These are phyloP conservation scores for Hyperoodon ampullatus DNA, from an alignment of 2,113 vertebrate species.

Conservation along the genomic window DNA sequence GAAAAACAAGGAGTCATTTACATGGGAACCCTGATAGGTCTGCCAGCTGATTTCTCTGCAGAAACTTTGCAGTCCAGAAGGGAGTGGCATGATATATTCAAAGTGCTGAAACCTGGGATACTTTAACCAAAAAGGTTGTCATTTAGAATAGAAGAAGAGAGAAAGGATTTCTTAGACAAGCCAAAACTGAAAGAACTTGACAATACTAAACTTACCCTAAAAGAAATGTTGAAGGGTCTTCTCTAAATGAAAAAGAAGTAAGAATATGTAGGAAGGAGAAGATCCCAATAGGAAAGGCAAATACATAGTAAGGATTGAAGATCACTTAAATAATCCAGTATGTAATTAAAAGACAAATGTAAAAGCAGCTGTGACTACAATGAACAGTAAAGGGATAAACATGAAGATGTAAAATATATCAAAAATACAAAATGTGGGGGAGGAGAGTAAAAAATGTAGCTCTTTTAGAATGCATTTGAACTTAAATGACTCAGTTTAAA, in stretches of 20 bases:
- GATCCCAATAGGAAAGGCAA: not conserved
- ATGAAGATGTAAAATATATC: not conserved
- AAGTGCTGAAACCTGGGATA: not conserved
- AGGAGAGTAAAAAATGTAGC: not conserved
- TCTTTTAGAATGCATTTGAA: not conserved
- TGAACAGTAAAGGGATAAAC: not conserved
- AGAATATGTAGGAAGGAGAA: not conserved
- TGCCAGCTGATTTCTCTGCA: not conserved
- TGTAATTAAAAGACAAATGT: not conserved
- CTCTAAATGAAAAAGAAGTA: not conserved
- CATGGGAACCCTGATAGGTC: not conserved
- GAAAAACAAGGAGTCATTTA: not conserved
- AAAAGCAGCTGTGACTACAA: not conserved
- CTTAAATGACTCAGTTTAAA: not conserved
- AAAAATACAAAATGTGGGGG: not conserved
- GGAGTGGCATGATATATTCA: not conserved
- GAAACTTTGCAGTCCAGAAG: not conserved
- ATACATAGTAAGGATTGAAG: not conserved
- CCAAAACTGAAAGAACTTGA: not conserved
- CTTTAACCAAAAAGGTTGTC: not conserved
- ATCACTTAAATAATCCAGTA: not conserved
- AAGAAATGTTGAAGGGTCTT: not conserved
- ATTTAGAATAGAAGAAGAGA: not conserved
- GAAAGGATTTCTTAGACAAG: not conserved
- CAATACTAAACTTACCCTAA: not conserved